Conservation (phyloP, 2,888 invertebrate genomes). For the Chesias legatella region DNA sequence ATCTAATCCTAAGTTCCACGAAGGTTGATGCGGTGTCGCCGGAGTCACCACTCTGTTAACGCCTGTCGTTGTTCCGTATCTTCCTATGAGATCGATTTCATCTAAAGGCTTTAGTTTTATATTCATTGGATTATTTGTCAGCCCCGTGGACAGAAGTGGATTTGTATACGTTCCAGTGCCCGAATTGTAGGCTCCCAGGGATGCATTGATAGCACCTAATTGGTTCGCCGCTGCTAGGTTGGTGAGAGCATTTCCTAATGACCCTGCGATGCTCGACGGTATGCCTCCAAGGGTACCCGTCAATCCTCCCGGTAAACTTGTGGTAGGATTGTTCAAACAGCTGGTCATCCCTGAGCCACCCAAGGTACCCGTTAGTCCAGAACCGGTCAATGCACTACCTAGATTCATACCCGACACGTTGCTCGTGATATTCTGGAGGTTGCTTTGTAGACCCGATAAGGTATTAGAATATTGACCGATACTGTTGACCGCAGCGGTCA, state of each 20-base stretch:
- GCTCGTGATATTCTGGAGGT: conserved; percentile 68
- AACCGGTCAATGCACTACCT: conserved; percentile 64
- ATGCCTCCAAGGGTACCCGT: conserved; percentile 66
- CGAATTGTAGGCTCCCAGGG: conserved; percentile 62
- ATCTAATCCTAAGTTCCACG: conserved; percentile 82
- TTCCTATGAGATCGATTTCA: conserved; percentile 84
- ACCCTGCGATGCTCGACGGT: conserved; percentile 64
- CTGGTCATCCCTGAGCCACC: conserved; percentile 69
- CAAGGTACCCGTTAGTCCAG: conserved; percentile 73
- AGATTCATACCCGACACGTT: conserved; percentile 69
- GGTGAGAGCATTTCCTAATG: conserved; percentile 63
- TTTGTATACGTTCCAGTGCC: conserved; percentile 82
- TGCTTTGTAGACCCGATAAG: conserved; percentile 70
- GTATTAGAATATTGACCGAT: conserved; percentile 75
- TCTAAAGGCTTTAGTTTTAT: conserved; percentile 87
- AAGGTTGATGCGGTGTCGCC: conserved; percentile 82
- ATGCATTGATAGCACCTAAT: conserved; percentile 65
- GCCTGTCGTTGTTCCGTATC: conserved; percentile 71
- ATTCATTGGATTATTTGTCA: conserved; percentile 81
- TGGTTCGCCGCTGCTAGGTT: conserved; percentile 66
- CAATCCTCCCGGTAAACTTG: conserved; percentile 65
- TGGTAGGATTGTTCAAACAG: conserved; percentile 69
- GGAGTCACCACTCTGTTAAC: conserved; percentile 81
- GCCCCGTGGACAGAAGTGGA: conserved; percentile 80
- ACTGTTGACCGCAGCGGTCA: conserved; percentile 73